A percentile compares a stretch with the other conserved stretches of the same genome.
Conservation (phyloP, 2,888 invertebrate genomes). For the Mimas tiliae region DNA sequence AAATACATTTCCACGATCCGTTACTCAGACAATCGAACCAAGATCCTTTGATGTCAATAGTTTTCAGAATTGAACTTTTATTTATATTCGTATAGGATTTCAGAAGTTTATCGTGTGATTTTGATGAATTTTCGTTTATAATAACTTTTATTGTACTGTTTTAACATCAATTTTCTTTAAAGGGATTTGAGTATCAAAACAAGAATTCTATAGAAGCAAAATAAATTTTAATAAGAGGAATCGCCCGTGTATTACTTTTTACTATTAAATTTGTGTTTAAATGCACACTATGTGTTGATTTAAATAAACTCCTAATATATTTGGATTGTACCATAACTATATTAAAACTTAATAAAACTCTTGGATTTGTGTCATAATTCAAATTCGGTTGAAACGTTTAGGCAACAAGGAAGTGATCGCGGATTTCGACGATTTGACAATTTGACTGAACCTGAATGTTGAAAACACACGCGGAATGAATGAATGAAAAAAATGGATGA, state of each 20-base stretch:
- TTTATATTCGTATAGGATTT: neutral
- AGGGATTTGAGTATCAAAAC: neutral
- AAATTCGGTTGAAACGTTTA: neutral
- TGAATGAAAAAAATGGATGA: neutral
- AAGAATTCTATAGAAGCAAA: neutral
- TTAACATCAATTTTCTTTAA: too few species aligned
- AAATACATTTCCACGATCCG: neutral
- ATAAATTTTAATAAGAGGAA: neutral
- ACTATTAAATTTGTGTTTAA: neutral
- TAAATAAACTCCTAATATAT: too few species aligned
- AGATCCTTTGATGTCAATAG: neutral
- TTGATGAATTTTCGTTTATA: too few species aligned
- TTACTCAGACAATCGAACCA: neutral
- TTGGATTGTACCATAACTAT: too few species aligned
- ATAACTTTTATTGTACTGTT: too few species aligned
- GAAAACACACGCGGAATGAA: neutral
- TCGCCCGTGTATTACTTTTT: neutral
- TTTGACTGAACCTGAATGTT: constrained; percentile 15
- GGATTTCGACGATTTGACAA: neutral
- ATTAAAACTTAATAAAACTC: too few species aligned
- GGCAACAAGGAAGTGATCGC: constrained; percentile 15
- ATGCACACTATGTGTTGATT: too few species aligned
- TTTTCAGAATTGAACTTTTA: neutral
- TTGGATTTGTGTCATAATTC: neutral
- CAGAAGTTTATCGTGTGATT: neutral